Evolutionary conservation across 2,888 invertebrate species (phyloP), one percentile per base, ranked within the genome.

Genomic region (Punctoribates punctum): DNA sequence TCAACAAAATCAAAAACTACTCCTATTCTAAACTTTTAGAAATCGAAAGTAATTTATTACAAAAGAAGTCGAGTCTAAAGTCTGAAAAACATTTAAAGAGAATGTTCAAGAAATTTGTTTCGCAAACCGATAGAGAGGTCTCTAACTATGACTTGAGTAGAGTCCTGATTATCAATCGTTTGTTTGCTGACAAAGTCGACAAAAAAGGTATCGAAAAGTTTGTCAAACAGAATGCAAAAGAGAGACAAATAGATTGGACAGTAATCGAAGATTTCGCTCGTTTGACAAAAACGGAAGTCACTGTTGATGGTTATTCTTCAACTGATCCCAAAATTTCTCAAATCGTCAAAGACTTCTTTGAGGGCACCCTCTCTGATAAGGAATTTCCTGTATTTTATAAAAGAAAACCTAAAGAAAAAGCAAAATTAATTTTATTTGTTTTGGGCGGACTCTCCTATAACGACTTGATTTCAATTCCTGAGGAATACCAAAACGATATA

Each of bases 361-460:
- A 46, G 20, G 17, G 38, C 23, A 17, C 8, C 1, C 38, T 70
- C 8, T 70, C 70, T 57, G 57, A 57, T n/a, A n/a, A n/a, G n/a
- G n/a, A n/a, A n/a, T 34, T 5, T 34, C 34, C 34, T 34, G 3
- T 34, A 8, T 3, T 34, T 34, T 34, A 34, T 34, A 34, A 34
- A 8, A 34, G 8, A 34, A 34, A 5, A 34, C 4, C 8, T 5
- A 34, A 34, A 34, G 34, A 34, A n/a, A n/a, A n/a, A n/a, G n/a
- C n/a, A n/a, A n/a, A n/a, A n/a, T 42, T 70, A 70, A n/a, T 70
- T 46, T 23, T 70, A n/a, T 70, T 70, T 46, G 13, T 70, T 70
- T 46, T 70, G n/a, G 70, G 70, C 1, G 70, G 70, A 70, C 38
- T 70, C 42, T 70, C 70, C 1, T 70, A 70, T 70, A 70, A 70